Evolutionary conservation across 2,113 vertebrate species (phyloP), one percentile per base, ranked within the genome.

Genomic region (Rhinogobius similis): DNA sequence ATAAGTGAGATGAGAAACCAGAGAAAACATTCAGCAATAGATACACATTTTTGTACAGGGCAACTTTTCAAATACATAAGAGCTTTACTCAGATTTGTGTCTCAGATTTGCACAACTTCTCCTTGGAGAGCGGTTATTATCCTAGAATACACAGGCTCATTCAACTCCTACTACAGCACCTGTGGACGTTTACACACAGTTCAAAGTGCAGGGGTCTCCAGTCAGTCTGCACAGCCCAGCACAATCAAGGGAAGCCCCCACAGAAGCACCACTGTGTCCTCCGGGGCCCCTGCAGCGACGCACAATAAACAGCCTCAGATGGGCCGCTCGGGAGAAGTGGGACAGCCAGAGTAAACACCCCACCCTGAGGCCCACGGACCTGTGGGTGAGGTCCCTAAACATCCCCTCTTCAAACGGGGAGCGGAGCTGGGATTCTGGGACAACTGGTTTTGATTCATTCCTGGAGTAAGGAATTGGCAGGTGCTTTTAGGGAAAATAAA

Each of bases 221-320:
- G 70, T 78, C 62, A 68, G 82, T 85, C 76, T 82, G 76, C 81
- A 27, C 55, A 41, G 27, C 27, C 36, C 67, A 50, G 82, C 65
- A 93, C 92, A 93, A 94, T 92, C 55, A 68, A 65, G 84, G 90
- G 92, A 93, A 93, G 68, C 76, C 73, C 52, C 74, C 9, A 36
- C 61, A 82, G 72, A 76, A 66, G 5, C 26, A 26, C 36, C 20
- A 62, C 63, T 63, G 72, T 41, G 61, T 79, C 74, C 50, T 67
- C 38, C 26, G 70, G 50, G 43, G 26, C 21, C 63, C 77, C 79
- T 43, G 38, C n/a, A 58, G 87, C 78, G 75, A 92, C 91, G 48
- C n/a, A 90, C 77, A 93, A 93, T 73, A 93, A 91, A 92, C 92
- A 87, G 12, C 21, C 41, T 50, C 27, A 65, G 79, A 73, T 82